Conservation (phyloP, 2,113 vertebrate species). For the Felis catus region DNA sequence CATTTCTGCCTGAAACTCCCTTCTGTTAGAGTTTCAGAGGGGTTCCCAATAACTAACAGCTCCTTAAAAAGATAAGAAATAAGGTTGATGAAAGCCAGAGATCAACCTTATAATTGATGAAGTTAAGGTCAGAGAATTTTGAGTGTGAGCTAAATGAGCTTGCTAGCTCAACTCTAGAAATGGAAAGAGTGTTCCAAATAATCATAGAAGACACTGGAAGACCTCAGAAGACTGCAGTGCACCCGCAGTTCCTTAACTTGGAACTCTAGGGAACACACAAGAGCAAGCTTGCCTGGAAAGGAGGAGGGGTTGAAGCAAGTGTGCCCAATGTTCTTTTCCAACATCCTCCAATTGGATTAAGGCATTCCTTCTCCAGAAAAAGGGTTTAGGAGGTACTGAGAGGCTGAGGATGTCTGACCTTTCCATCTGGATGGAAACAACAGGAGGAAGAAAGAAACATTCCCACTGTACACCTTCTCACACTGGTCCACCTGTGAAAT, state of each 20-base stretch:
- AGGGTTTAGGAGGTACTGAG: background rate
- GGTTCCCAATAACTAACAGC: background rate
- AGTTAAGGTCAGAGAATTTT: background rate
- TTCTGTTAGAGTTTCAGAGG: background rate
- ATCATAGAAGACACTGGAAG: background rate
- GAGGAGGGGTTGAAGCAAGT: background rate
- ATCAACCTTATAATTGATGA: background rate
- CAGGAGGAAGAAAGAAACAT: background rate
- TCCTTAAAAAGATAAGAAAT: background rate
- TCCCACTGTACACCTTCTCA: background rate
- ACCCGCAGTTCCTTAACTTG: rapidly evolving
- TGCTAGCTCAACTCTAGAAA: background rate
- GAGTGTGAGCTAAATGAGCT: background rate
- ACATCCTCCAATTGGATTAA: background rate
- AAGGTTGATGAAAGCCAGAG: background rate
- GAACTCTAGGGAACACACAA: background rate
- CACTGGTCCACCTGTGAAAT: background rate
- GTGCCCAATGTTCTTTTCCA: background rate
- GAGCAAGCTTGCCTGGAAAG: background rate
- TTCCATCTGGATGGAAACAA: background rate
- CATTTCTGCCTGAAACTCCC: background rate
- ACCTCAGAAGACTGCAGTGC: background rate
- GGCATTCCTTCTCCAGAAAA: background rate
- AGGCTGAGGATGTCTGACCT: background rate
- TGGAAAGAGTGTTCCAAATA: background rate